These are phyloP conservation scores for Alitta virens DNA, from an alignment of 2,888 invertebrate genomes.

Conservation along the genomic window DNA sequence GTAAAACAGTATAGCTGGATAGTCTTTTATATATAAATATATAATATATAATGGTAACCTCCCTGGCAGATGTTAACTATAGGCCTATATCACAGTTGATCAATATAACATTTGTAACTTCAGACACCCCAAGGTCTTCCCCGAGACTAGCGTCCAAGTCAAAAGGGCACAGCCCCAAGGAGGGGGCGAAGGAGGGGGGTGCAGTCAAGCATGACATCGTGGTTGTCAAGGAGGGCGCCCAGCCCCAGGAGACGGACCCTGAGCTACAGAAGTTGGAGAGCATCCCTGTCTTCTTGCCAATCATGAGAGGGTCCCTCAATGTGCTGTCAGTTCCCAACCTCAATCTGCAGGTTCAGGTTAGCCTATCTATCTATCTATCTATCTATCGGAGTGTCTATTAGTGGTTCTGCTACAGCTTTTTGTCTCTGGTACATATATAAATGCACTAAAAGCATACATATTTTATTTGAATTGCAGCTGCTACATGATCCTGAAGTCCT, in stretches of 20 bases:
- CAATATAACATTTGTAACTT: no score
- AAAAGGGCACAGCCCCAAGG: neutral
- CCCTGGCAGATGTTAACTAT: no score
- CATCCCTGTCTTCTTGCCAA: constrained; percentile 89
- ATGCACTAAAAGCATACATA: no score
- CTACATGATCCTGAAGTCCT: constrained; percentile 1
- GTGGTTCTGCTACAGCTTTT: no score
- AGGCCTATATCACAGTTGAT: no score
- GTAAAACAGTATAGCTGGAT: no score
- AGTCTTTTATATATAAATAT: no score
- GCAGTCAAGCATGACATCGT: constrained; percentile 50
- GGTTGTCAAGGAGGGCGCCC: constrained; percentile 46
- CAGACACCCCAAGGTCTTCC: constrained; percentile 8
- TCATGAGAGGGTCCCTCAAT: constrained; percentile 84
- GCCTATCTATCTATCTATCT: no score
- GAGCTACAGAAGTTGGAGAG: constrained; percentile 47
- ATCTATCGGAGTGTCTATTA: no score
- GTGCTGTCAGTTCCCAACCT: constrained; percentile 62
- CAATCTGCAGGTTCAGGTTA: neutral
- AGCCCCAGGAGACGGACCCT: constrained; percentile 38
- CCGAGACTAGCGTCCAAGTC: constrained; percentile 3
- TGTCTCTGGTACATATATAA: no score
- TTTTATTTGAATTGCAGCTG: no score
- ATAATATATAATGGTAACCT: no score
- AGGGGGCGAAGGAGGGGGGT: neutral